A percentile compares a stretch with the other conserved stretches of the same genome.
Conservation (phyloP, 2,888 invertebrate species). For the Pyralis farinalis region DNA sequence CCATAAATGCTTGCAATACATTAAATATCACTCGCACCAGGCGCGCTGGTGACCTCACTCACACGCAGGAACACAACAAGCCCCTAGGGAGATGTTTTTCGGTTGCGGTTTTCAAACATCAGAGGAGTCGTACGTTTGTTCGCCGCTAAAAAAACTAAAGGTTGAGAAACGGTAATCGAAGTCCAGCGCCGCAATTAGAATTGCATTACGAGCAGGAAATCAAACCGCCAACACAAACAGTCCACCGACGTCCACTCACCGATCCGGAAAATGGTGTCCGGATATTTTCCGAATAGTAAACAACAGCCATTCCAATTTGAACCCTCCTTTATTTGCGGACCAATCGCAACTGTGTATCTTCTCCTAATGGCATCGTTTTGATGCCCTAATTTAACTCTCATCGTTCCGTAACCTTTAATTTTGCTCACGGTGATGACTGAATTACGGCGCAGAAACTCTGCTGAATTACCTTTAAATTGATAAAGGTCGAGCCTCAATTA, state of each 20-base stretch:
- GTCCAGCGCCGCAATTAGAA: conserved; percentile 10
- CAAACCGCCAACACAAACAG: conserved; percentile 17
- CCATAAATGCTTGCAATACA: too few species aligned
- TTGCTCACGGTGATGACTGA: conserved; percentile 13
- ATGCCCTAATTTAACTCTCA: conserved; percentile 13
- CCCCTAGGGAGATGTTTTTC: too few species aligned
- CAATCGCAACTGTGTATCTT: conserved; percentile 4
- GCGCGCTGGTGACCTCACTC: too few species aligned
- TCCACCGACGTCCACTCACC: conserved; percentile 9
- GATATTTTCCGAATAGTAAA: conserved; percentile 10
- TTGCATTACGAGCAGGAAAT: conserved; percentile 16
- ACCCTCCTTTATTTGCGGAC: conserved; percentile 4
- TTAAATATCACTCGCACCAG: too few species aligned
- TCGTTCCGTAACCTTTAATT: conserved; percentile 15
- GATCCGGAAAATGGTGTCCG: conserved; percentile 20
- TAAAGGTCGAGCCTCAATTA: too few species aligned
- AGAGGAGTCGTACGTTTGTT: too few species aligned
- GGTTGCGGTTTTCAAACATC: too few species aligned
- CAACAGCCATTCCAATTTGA: conserved; percentile 11
- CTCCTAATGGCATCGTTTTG: conserved; percentile 7
- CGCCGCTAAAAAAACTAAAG: too few species aligned
- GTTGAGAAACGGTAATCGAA: background rate
- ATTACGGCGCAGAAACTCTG: background rate
- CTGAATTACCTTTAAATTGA: too few species aligned
- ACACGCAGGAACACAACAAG: too few species aligned